A percentile compares a stretch with the other conserved stretches of the same genome.
Evolutionary conservation across 2,888 invertebrate species (phyloP).

Genomic region (Antheraea assamensis): DNA sequence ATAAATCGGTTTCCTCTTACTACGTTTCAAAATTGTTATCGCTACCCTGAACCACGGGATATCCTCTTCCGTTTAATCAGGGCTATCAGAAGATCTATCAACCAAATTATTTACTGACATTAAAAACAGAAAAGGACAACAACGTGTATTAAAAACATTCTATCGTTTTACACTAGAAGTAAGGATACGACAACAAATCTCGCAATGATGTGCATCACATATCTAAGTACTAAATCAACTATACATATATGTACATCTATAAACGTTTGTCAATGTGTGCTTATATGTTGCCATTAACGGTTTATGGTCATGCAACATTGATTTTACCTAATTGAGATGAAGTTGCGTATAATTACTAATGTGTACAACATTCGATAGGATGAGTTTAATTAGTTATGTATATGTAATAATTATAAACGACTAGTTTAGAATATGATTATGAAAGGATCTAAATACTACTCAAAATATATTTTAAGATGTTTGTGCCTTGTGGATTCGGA

Average conservation of each 20-base stretch:
- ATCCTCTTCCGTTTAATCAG: too few species aligned
- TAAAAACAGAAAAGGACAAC: background rate
- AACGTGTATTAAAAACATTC: background rate
- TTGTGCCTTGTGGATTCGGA: too few species aligned
- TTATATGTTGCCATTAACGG: slow-evolving; percentile 60
- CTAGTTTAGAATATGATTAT: background rate
- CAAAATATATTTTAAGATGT: background rate
- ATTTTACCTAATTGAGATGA: slow-evolving; percentile 58
- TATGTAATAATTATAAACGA: background rate
- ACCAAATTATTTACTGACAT: background rate
- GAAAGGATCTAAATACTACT: background rate
- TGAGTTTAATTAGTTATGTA: slow-evolving; percentile 1
- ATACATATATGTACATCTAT: background rate
- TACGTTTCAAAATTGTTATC: too few species aligned
- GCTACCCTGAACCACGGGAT: too few species aligned
- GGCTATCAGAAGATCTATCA: background rate
- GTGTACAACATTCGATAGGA: background rate
- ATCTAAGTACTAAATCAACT: background rate
- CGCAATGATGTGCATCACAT: slow-evolving; percentile 4
- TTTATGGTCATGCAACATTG: slow-evolving; percentile 57
- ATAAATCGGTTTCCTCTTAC: too few species aligned
- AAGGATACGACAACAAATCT: background rate
- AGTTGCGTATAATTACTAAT: slow-evolving; percentile 23
- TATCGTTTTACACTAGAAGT: background rate
- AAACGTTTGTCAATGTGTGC: slow-evolving; percentile 26